Conservation (phyloP, 2,797 vertebrate species). For the Poeciliopsis turneri region DNA sequence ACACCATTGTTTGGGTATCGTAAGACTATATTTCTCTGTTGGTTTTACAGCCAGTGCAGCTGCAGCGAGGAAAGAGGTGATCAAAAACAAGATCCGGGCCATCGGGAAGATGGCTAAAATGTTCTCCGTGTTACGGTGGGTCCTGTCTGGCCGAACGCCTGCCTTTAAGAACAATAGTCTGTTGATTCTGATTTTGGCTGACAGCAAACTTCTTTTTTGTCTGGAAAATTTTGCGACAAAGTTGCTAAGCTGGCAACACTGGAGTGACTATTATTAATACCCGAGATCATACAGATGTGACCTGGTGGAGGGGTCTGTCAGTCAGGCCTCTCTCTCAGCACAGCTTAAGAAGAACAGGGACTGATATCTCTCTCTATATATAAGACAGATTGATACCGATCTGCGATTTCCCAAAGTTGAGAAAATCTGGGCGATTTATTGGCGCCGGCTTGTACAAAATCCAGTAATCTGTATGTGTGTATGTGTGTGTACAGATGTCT, state of each 20-base stretch:
- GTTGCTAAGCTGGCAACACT: background rate
- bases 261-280: background rate
- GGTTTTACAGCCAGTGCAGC: slow-evolving; percentile 79
- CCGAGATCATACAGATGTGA: no score
- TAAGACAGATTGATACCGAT: background rate
- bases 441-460: background rate
- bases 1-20: no score
- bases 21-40: background rate
- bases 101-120: slow-evolving; percentile 88
- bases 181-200: background rate
- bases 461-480: background rate
- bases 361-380: background rate
- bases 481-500: background rate
- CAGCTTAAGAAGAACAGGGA: background rate
- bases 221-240: background rate
- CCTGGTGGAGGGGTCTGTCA: background rate
- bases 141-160: background rate
- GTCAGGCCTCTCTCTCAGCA: background rate
- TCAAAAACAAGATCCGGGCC: slow-evolving; percentile 86
- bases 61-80: slow-evolving; percentile 86
- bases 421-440: background rate
- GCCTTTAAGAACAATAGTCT: background rate
- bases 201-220: background rate
- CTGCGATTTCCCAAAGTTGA: background rate
- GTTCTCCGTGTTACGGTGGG: slow-evolving; percentile 81